Evolutionary conservation across 2,797 vertebrate genomes (phyloP), one percentile per base, ranked within the genome.

Genomic region (Pseudopleuronectes americanus): DNA sequence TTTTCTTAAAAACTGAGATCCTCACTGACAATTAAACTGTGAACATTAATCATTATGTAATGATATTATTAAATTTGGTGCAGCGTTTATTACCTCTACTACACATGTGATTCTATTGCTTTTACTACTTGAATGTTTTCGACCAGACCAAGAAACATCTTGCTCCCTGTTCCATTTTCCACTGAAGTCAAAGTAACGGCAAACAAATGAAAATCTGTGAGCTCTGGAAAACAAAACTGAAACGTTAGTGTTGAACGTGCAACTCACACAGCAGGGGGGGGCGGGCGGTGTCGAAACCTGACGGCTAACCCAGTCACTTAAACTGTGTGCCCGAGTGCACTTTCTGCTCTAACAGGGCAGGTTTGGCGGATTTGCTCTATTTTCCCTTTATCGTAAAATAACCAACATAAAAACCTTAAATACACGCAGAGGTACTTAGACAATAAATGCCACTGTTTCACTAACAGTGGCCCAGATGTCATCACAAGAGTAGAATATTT

Each of bases 341-440:
- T 55, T 75, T n/a, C 2, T 45, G 22, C 58, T 68, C 47, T n/a
- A 74, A 55, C 14, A 57, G 68, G 73, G 76, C 79, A 59, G 51
- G 84, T 87, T 89, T 88, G 88, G 88, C 80, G 84, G 77, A 48
- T 82, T 91, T 76, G 64, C 69, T 83, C 80, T 57, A 66, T 67
- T 68, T 92, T 94, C 92, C 90, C 87, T 93, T 94, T 92, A 75
- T 86, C 67, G 48, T 81, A 28, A 64, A 76, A 66, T 71, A 70
- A 53, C 21, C 38, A 67, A 74, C 16, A 71, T 22, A 58, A 83
- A 75, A 71, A 4, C 17, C 19, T 28, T 78, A 79, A 89, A 87
- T 81, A 92, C 69, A 82, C 75, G 68, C 80, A 80, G 67, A 56
- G 62, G 70, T 54, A 60, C 33, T 57, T 51, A 61, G 55, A 79